Base-by-base conservation (phyloP, 2,888 invertebrate species). In the Microplitis deprimator region DNA sequence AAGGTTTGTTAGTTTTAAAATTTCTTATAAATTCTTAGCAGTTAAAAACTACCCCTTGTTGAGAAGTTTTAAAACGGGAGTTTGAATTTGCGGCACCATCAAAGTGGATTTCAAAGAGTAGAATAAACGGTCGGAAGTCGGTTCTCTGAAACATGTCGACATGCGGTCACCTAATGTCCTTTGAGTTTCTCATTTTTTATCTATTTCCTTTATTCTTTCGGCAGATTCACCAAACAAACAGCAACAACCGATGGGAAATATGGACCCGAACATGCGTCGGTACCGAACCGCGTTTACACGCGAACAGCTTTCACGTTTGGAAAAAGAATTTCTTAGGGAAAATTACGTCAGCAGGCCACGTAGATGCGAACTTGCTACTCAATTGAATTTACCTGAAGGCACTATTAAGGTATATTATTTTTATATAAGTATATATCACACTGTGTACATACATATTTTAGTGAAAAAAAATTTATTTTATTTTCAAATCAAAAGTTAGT, bases 251-350 rank as follows among this genome's bases (percentile, higher is more conserved):
- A 50, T 85, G 40, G 79, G 85, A 0, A 80, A 85, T 0, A 85
- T 88, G 81, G 94, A 94, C 85, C 93, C 93, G 16, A 94, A 93
- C 83, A 94, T 95, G 83, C 93, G 98, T 78, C 93, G 99, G 75
- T 99, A 99, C 90, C 93, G 99, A 69, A 99, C 99, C 0, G 99
- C 99, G 0, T 99, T 99, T 90, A 97, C 98, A 0, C 92, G 98
- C 10, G 99, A 99, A 88, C 99, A 99, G 89, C 91, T 99, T 65
- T 94, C 93, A 0, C 92, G 97, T 13, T 91, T 99, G 74, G 99
- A 99, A 91, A 97, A 97, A 85, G 99, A 99, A 90, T 99, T 99
- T 89, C 94, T 94, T 90, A 95, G 96, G 85, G 99, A 99, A 90
- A 99, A 98, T 90, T 99, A 99, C 90, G 98, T 99, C 0, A 98